Percentiles rank a stretch among this genome's conserved stretches.
phyloP scores from a whole-genome alignment of 2,888 invertebrate species.

The Geophilus truncorum region DNA sequence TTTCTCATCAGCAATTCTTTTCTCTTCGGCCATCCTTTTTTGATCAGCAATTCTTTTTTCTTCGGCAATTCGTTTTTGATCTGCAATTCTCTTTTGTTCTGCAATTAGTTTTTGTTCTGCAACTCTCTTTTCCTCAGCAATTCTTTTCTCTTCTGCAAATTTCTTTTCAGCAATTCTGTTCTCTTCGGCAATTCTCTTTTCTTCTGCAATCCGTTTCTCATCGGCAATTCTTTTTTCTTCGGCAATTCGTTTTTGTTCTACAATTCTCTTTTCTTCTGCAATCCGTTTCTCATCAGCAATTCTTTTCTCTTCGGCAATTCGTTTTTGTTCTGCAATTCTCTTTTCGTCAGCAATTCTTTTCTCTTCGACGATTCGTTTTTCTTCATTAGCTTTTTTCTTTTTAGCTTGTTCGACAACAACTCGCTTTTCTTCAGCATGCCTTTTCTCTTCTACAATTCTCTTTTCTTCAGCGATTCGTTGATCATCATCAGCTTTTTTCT shows the following conservation, averaged over 20 bases:
- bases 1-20: not conserved
- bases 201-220: slow-evolving; percentile 3
- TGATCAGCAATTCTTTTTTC: not conserved
- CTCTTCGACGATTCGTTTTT: not conserved
- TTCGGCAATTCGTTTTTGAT: too few relatives aligned
- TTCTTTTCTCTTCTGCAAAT: slow-evolving; percentile 15
- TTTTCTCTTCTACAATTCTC: too few relatives aligned
- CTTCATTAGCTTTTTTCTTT: not conserved
- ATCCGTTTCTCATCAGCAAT: not conserved
- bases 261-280: not conserved
- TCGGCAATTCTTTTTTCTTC: slow-evolving; percentile 18
- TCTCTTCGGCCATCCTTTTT: not conserved
- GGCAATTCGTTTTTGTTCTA: not conserved
- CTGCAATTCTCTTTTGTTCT: not conserved
- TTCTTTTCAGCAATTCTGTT: not conserved
- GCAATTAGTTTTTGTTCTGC: not conserved
- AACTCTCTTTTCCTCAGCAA: slow-evolving; percentile 37
- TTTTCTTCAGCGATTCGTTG: not conserved
- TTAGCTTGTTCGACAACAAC: not conserved
- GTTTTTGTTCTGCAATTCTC: not conserved
- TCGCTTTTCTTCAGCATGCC: not conserved
- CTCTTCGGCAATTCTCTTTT: slow-evolving; percentile 32
- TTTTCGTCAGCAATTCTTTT: not conserved
- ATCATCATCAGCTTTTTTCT: not conserved
- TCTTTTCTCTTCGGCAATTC: not conserved